Percentiles rank a stretch among this genome's conserved stretches.
Evolutionary conservation across 2,888 invertebrate species (phyloP).

Genomic region (Podabrus alpinus): DNA sequence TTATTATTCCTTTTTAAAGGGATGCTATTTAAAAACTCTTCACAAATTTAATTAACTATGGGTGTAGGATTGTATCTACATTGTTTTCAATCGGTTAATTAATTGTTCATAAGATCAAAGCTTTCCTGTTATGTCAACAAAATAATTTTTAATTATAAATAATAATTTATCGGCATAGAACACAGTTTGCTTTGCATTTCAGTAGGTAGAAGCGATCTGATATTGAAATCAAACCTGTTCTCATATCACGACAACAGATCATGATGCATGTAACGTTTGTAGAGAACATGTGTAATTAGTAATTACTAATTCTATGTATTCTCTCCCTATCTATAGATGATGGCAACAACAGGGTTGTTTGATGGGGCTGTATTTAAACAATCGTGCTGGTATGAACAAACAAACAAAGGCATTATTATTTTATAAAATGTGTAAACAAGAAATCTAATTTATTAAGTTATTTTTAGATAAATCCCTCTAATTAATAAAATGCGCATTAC

Average conservation of each 20-base stretch:
- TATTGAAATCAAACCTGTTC: slow-evolving; percentile 40
- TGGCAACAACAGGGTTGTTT: slow-evolving; percentile 24
- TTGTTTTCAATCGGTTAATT: background rate
- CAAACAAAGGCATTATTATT: slow-evolving; percentile 21
- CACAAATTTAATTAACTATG: background rate
- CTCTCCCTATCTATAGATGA: slow-evolving; percentile 33
- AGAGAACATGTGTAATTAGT: slow-evolving; percentile 45
- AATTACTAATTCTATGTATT: slow-evolving; percentile 40
- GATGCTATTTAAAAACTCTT: background rate
- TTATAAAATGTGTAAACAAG: background rate
- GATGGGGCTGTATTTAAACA: slow-evolving; percentile 30
- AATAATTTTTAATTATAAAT: background rate
- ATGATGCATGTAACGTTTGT: slow-evolving; percentile 45
- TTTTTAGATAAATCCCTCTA: background rate
- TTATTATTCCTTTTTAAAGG: background rate
- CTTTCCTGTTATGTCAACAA: background rate
- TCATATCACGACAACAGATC: slow-evolving; percentile 40
- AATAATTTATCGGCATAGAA: background rate
- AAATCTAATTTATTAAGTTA: background rate
- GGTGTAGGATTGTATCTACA: background rate
- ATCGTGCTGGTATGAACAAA: slow-evolving; percentile 33
- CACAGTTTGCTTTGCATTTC: slow-evolving; percentile 8
- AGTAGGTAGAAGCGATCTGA: slow-evolving; percentile 29
- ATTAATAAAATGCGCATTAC: background rate
- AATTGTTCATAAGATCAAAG: background rate